These are phyloP conservation scores for Drosophila leontia DNA, from an alignment of 1,140 invertebrate genomes.

Conservation along the genomic window DNA sequence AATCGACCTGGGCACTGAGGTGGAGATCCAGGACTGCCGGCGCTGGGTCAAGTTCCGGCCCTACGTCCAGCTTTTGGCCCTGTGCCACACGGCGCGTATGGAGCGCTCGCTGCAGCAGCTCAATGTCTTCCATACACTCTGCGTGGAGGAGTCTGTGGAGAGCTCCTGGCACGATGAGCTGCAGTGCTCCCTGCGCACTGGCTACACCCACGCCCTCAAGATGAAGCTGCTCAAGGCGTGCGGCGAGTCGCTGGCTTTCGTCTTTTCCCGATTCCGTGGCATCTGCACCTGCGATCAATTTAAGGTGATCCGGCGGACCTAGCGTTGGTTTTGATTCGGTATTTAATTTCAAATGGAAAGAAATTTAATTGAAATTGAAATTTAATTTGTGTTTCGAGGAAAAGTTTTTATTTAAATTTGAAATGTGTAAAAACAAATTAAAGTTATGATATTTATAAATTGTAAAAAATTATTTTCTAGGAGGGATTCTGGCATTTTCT, in stretches of 20 bases:
- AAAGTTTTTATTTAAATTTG: not conserved
- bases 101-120: slow-evolving; percentile 60
- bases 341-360: not conserved
- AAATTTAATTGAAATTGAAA: not conserved
- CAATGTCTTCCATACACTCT: slow-evolving; percentile 51
- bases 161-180: slow-evolving; percentile 70
- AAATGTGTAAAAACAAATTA: slow-evolving; percentile 1
- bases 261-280: slow-evolving; percentile 65
- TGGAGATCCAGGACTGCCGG: slow-evolving; percentile 54
- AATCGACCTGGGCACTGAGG: slow-evolving; percentile 59
- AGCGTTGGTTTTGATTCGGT: not conserved
- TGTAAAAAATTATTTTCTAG: not conserved
- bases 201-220: slow-evolving; percentile 41
- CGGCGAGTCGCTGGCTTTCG: slow-evolving; percentile 59
- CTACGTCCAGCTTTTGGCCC: slow-evolving; percentile 55
- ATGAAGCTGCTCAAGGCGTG: slow-evolving; percentile 40
- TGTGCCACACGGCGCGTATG: slow-evolving; percentile 55
- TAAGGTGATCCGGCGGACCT: slow-evolving; percentile 45
- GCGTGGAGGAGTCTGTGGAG: slow-evolving; percentile 50
- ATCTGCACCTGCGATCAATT: slow-evolving; percentile 67
- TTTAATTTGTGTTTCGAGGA: not conserved
- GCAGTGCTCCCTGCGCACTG: slow-evolving; percentile 39
- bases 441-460: not conserved
- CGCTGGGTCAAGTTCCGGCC: slow-evolving; percentile 73
- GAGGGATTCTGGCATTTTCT: not conserved